Base-by-base conservation (phyloP, 2,888 invertebrate species). In the Lottia gigantea region DNA sequence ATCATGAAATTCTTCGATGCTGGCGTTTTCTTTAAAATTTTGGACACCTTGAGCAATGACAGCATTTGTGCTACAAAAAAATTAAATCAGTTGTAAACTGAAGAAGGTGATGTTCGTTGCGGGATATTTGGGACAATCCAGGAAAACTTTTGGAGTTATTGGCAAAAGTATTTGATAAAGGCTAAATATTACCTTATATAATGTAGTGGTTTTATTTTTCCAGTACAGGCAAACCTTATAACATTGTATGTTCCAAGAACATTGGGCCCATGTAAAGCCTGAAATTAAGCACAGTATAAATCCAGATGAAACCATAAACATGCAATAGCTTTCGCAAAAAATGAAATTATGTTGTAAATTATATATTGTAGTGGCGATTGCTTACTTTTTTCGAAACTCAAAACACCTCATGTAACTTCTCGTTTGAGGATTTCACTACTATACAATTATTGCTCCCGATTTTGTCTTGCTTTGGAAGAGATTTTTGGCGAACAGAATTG, bases 131-230 rank as follows among this genome's bases (percentile, higher is more conserved):
- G 2, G 6, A 31, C 3, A 31, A 31, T 31, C 31, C 31, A 31
- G 31, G 31, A 31, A 3, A 31, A 31, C 6, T 31, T 6, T 31
- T 31, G 6, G 31, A 31, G 31, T 31, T 31, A 31, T 31, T 31
- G 31, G 6, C 31, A 31, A 31, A 31, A 6, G 31, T 31, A 31
- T 40, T 40, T 8, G 1, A 40, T 40, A 6, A 4, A 40, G 7
- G 2, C 7, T 40, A 40, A 4, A 31, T 40, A 40, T 31, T 73
- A 88, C 88, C 88, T 89, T 70, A 89, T 85, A 75, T 87, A 88
- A 76, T 89, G 89, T 26, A 89, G 77, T 16, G 89, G 89, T 75
- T 89, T 89, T 72, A 89, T 83, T 74, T 89, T 89, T 68, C 87
- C 87, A 6, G 83, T 82, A 63, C 85, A 85, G 15, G 89, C 87